Evolutionary conservation across 1,140 invertebrate species (phyloP).

Genomic region (Cotesia typhae): DNA sequence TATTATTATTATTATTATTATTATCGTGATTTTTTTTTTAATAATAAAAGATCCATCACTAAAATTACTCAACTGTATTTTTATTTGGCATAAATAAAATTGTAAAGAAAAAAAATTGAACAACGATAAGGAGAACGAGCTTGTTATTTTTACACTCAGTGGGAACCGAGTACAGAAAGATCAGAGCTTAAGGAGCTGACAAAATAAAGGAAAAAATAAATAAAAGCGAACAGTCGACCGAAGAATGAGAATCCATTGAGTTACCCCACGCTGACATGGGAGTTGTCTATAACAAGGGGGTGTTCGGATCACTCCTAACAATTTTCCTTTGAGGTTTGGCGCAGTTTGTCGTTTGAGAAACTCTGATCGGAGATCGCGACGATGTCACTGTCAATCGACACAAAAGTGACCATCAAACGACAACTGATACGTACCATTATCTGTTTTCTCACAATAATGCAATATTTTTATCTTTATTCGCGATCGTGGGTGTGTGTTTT

Average conservation of each 20-base stretch:
- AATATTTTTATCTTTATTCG: no score
- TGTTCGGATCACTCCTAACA: slow-evolving; percentile 29
- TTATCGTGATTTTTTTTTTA: no score
- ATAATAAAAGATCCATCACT: neutral
- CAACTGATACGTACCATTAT: slow-evolving; percentile 45
- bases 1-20: no score
- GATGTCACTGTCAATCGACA: slow-evolving; percentile 45
- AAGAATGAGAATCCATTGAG: slow-evolving; percentile 39
- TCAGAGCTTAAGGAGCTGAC: slow-evolving; percentile 23
- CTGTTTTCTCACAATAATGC: neutral
- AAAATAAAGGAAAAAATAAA: slow-evolving; percentile 27
- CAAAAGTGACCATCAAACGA: slow-evolving; percentile 56
- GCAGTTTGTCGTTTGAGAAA: slow-evolving; percentile 20
- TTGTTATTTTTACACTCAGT: slow-evolving; percentile 57
- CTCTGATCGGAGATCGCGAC: slow-evolving; percentile 35
- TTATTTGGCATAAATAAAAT: neutral
- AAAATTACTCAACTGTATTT: no score
- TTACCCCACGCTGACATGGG: slow-evolving; percentile 44
- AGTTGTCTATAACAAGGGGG: slow-evolving; percentile 45
- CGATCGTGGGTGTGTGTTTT: no score
- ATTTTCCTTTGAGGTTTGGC: slow-evolving; percentile 43
- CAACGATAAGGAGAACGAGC: slow-evolving; percentile 40
- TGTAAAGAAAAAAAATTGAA: neutral
- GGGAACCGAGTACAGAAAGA: slow-evolving; percentile 31
- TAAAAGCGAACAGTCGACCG: neutral